These are phyloP conservation scores for Drosophila anomalata DNA, from an alignment of 2,888 invertebrate genomes.

Conservation along the genomic window DNA sequence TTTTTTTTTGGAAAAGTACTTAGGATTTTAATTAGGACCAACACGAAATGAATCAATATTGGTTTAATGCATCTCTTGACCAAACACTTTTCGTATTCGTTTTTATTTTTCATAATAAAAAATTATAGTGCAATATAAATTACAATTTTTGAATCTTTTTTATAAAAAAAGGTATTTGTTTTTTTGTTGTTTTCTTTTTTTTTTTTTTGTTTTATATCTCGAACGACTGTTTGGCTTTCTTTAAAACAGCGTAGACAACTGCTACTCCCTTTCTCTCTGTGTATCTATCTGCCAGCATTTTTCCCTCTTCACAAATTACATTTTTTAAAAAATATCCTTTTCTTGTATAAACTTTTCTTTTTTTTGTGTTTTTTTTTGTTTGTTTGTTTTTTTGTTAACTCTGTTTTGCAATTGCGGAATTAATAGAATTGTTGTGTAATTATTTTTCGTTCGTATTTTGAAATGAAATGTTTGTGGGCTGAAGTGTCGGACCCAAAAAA, in stretches of 20 bases:
- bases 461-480: slow-evolving; percentile 25
- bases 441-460: slow-evolving; percentile 40
- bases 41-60: slow-evolving; percentile 16
- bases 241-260: slow-evolving; percentile 48
- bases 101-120: slow-evolving; percentile 75
- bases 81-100: slow-evolving; percentile 64
- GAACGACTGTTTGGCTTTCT: slow-evolving; percentile 69
- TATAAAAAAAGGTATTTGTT: slow-evolving; percentile 71
- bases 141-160: slow-evolving; percentile 72
- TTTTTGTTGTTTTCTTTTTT: slow-evolving; percentile 37
- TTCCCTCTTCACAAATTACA: slow-evolving; percentile 3
- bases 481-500: slow-evolving; percentile 12
- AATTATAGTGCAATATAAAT: slow-evolving; percentile 67
- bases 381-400: slow-evolving; percentile 17
- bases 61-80: slow-evolving; percentile 48
- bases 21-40: slow-evolving; percentile 16
- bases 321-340: neutral
- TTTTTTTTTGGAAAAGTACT: slow-evolving; percentile 16
- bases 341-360: neutral
- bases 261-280: slow-evolving; percentile 22
- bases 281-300: neutral
- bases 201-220: slow-evolving; percentile 46
- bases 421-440: slow-evolving; percentile 47
- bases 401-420: slow-evolving; percentile 56
- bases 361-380: neutral